Conservation (phyloP, 2,797 vertebrate species). For the Alcedo atthis region DNA sequence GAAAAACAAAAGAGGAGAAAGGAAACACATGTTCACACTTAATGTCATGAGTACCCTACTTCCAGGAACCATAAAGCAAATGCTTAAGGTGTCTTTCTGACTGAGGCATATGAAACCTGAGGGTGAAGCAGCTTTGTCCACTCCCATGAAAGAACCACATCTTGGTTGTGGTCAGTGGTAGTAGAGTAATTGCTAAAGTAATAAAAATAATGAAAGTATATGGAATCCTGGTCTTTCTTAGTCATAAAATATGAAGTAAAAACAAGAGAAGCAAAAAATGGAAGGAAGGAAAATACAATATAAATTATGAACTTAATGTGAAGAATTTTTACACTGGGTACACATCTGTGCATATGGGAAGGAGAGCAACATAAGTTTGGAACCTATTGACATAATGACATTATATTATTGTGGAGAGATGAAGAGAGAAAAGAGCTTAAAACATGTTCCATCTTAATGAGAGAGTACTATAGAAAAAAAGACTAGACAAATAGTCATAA, state of each 20-base stretch:
- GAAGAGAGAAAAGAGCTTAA: neutral
- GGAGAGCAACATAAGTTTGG: neutral
- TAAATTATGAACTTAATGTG: neutral
- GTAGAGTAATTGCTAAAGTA: neutral
- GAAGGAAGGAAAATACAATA: neutral
- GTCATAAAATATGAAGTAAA: neutral
- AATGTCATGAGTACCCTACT: neutral
- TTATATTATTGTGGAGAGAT: neutral
- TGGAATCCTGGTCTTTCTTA: neutral
- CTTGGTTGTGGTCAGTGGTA: neutral
- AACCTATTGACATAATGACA: neutral
- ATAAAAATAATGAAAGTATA: neutral
- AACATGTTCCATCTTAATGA: neutral
- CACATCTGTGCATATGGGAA: neutral
- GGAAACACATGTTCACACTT: neutral
- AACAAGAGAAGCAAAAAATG: neutral
- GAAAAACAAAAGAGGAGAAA: neutral
- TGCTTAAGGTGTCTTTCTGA: neutral
- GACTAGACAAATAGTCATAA: constrained; percentile 3
- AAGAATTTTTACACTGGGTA: neutral
- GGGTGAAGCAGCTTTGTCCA: neutral
- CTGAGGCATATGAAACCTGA: neutral
- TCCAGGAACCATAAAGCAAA: neutral
- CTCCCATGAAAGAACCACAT: neutral
- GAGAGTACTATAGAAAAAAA: constrained; percentile 5